Evolutionary conservation across 2,113 vertebrate genomes (phyloP).

Genomic region (Aythya baeri): DNA sequence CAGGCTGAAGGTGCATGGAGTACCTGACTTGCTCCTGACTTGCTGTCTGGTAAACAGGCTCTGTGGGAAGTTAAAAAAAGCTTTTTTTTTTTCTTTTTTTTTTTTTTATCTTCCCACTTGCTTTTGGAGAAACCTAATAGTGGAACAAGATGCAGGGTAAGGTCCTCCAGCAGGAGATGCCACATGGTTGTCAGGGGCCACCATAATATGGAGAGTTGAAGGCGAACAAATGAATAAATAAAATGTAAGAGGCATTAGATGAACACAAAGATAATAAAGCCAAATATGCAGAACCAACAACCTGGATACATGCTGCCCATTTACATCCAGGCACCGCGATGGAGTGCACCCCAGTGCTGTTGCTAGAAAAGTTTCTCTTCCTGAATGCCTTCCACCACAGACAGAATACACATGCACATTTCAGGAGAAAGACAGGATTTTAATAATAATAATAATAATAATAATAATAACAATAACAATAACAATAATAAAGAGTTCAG

Average conservation of each 20-base stretch:
- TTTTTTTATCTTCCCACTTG: background rate
- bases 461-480: no score
- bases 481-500: fast-evolving
- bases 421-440: background rate
- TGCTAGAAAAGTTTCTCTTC: background rate
- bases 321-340: background rate
- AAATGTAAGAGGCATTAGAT: background rate
- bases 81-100: background rate
- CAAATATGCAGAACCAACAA: background rate
- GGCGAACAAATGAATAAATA: background rate
- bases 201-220: background rate
- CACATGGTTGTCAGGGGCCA: background rate
- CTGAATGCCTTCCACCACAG: background rate
- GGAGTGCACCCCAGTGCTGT: background rate
- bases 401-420: background rate
- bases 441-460: no score
- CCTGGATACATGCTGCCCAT: background rate
- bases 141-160: background rate
- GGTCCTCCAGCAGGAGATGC: background rate
- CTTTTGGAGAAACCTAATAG: background rate
- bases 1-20: background rate
- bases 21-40: fast-evolving
- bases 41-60: background rate
- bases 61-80: background rate
- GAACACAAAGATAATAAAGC: background rate